These are phyloP conservation scores for Drosophila erecta DNA, from an alignment of 1,140 invertebrate genomes.

Conservation along the genomic window DNA sequence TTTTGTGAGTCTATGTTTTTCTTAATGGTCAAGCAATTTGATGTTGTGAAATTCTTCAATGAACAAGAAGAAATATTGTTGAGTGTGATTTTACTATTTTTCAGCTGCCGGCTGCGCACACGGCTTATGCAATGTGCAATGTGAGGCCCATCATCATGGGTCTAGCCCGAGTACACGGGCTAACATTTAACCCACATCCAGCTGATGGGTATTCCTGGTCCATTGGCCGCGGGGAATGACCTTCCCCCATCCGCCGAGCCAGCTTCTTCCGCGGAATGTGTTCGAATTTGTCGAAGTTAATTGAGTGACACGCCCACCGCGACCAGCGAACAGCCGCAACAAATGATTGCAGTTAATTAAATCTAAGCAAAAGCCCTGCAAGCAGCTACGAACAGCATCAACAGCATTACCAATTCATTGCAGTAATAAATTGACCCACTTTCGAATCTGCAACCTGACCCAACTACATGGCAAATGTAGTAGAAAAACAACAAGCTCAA, in stretches of 20 bases:
- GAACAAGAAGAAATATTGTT: conserved; percentile 1
- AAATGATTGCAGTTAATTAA: conserved; percentile 66
- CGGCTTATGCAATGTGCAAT: conserved; percentile 69
- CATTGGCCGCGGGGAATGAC: conserved; percentile 40
- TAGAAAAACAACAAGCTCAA: conserved; percentile 49
- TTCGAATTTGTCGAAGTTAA: conserved; percentile 59
- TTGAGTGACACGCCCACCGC: conserved; percentile 49
- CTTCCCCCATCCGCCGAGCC: conserved; percentile 32
- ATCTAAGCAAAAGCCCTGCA: conserved; percentile 49
- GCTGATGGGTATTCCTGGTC: conserved; percentile 47
- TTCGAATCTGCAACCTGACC: conserved; percentile 83
- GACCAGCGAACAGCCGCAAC: conserved; percentile 14
- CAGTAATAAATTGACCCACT: conserved; percentile 82
- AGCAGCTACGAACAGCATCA: conserved; percentile 39
- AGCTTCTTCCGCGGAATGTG: conserved; percentile 31
- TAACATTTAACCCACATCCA: conserved; percentile 66
- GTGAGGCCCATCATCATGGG: conserved; percentile 53
- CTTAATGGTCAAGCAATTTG: no score
- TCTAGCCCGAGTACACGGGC: conserved; percentile 18
- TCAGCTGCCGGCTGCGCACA: conserved; percentile 27
- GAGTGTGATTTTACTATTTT: conserved; percentile 27
- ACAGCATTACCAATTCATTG: conserved; percentile 70
- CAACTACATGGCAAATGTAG: conserved; percentile 71
- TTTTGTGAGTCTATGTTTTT: no score
- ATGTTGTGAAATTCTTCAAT: background rate